Evolutionary conservation across 2,113 vertebrate species (phyloP), one percentile per base, ranked within the genome.

Genomic region (Hymenochirus boettgeri): DNA sequence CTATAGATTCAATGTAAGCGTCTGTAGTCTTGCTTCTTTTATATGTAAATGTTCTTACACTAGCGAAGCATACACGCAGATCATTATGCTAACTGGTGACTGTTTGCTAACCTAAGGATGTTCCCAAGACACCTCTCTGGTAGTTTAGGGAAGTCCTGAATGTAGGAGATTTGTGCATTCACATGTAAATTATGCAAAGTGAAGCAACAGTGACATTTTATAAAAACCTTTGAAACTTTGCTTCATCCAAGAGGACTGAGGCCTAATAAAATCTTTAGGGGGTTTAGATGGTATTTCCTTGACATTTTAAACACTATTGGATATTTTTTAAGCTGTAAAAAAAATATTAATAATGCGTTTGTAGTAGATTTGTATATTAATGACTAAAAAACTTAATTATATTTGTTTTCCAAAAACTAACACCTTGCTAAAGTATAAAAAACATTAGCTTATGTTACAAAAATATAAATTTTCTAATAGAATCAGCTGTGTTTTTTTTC

Each of bases 51-150:
- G 74, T 74, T 72, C 70, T 37, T 48, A 74, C 57, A 47, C 37
- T 0, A 63, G 24, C 7, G 1, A 57, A 63, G 64, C 55, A 48
- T 51, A 70, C 61, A 70, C 61, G 73, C 55, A 62, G 71, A 63
- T 72, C 45, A 0, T 64, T 72, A 33, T 53, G 13, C 53, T 71
- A 17, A 78, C 63, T 66, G 64, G 54, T 73, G 69, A 54, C 72
- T 74, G 61, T 57, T 72, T 77, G 65, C 35, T 57, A 67, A 62
- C 18, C 66, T 56, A 55, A 59, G 69, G 57, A 76, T 74, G 65
- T 74, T 77, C 66, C 71, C 70, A 73, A 74, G 65, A 77, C 76
- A 62, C 17, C 77, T 52, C 65, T 73, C 72, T 62, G 70, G 55
- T 61, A 72, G 33, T 33, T 26, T 69, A 62, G 47, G 65, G 55